Evolutionary conservation across 2,888 invertebrate genomes (phyloP).

Genomic region (Acrobasis suavella): DNA sequence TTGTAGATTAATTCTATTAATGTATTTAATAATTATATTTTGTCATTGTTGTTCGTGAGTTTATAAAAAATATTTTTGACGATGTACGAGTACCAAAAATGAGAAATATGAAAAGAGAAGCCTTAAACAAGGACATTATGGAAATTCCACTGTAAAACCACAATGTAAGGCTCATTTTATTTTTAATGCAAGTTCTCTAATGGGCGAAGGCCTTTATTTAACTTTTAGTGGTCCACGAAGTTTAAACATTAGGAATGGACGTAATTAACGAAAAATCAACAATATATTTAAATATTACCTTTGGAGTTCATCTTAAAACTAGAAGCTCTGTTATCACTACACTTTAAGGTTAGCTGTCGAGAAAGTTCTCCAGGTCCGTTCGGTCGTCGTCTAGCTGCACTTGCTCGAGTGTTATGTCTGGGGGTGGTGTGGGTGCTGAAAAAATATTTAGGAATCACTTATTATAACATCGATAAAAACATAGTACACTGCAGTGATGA

Average conservation of each 20-base stretch:
- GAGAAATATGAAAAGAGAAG: too few species aligned
- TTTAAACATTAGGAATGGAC: slow-evolving; percentile 39
- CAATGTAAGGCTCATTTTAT: too few species aligned
- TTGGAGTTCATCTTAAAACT: slow-evolving; percentile 7
- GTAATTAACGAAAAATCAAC: not conserved
- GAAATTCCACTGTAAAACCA: too few species aligned
- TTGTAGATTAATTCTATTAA: too few species aligned
- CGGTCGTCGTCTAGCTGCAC: slow-evolving; percentile 67
- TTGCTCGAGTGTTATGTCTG: slow-evolving; percentile 65
- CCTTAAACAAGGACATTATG: too few species aligned
- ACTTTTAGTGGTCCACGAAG: slow-evolving; percentile 9
- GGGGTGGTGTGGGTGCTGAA: slow-evolving; percentile 51
- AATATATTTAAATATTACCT: slow-evolving; percentile 5
- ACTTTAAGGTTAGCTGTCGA: slow-evolving; percentile 58
- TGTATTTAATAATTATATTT: too few species aligned
- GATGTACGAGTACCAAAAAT: too few species aligned
- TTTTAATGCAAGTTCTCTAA: too few species aligned
- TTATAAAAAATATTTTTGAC: too few species aligned
- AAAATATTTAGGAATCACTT: slow-evolving; percentile 26
- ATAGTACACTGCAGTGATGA: not conserved
- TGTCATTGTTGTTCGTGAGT: too few species aligned
- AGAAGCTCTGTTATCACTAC: slow-evolving; percentile 24
- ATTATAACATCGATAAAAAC: not conserved
- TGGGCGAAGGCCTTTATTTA: too few species aligned
- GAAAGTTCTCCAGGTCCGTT: slow-evolving; percentile 66